These are phyloP conservation scores for Hydra vulgaris DNA, from an alignment of 30 jellyfish, hydroid and myxozoan genomes.

Conservation along the genomic window DNA sequence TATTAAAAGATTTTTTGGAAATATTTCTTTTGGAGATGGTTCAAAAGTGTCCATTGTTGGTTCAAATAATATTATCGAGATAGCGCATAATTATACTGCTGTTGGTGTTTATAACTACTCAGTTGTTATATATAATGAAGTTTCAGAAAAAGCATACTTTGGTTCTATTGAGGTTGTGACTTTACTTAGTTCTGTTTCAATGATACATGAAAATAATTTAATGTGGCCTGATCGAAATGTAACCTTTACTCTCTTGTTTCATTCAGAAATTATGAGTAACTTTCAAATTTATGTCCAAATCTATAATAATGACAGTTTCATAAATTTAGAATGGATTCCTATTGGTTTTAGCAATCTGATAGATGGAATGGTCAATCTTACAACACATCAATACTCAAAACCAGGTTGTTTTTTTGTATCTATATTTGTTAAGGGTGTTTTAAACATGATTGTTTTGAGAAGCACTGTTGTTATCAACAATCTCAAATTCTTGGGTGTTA, in stretches of 20 bases:
- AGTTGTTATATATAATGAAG: conserved; percentile 5
- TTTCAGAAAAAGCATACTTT: neutral
- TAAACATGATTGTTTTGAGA: conserved; percentile 6
- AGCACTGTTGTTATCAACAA: neutral
- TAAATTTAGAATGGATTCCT: neutral
- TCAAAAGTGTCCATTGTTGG: too few relatives aligned
- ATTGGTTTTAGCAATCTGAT: neutral
- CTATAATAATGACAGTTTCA: neutral
- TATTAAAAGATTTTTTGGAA: neutral
- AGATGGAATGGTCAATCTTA: neutral
- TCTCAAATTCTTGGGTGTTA: neutral
- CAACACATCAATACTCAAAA: conserved; percentile 5
- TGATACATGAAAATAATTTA: neutral
- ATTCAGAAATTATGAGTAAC: neutral
- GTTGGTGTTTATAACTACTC: conserved; percentile 6
- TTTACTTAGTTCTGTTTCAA: neutral
- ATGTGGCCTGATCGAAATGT: conserved; percentile 15
- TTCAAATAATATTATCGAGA: neutral
- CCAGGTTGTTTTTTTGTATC: conserved; percentile 17
- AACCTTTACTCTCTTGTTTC: neutral
- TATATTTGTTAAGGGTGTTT: neutral
- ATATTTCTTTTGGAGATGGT: conserved; percentile 12
- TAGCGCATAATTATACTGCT: neutral
- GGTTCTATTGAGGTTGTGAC: neutral
- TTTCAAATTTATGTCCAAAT: neutral